Base-by-base conservation (phyloP, 2,797 vertebrate genomes). In the Gorsachius magnificus region DNA sequence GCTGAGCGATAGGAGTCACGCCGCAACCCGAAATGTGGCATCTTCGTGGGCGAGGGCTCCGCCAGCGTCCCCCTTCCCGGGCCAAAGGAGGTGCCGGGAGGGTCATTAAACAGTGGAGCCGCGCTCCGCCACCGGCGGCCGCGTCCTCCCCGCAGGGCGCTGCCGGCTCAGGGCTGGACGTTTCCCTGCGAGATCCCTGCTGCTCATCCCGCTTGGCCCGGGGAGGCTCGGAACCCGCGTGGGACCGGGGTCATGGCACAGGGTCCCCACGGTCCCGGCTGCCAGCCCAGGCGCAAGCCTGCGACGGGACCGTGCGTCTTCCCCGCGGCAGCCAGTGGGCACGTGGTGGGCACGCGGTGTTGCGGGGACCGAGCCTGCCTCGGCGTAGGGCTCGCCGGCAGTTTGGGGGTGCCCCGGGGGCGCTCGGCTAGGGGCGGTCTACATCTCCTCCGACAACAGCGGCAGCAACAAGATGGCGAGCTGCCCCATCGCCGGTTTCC, bases 401-500 rank as follows among this genome's bases (percentile, higher is more conserved):
- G 16, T 61, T 66, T 10, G 18, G 60, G 51, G 58, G 51, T 12
- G 18, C 36, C 45, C 20, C 8, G 18, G 60, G 51, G 58, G 51
- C 10, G 18, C 36, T 36, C 20, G 15, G 15, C 26, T 3, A 28
- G 36, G 36, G 46, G 38, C 56, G 61, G 58, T 12, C 56, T 15
- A 8, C n/a, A 25, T 72, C 85, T 51, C 65, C 61, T 36, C 57
- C 3, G 9, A 3, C 28, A 11, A 41, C 28, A 9, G 15, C 11
- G 17, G 51, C 61, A 87, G 69, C 26, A 4, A 5, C 10, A 9
- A 57, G 87, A 22, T 20, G 82, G 3, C 6, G 51, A 82, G 81
- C 80, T 68, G 94, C 92, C 91, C 91, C 92, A 83, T 87, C 22
- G 0, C 89, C 33, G 5, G 92, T 97, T 92, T 70, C 97, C 92